Conservation (phyloP, 35 echinoderm and acorn worm species). For the Apostichopus californicus region DNA sequence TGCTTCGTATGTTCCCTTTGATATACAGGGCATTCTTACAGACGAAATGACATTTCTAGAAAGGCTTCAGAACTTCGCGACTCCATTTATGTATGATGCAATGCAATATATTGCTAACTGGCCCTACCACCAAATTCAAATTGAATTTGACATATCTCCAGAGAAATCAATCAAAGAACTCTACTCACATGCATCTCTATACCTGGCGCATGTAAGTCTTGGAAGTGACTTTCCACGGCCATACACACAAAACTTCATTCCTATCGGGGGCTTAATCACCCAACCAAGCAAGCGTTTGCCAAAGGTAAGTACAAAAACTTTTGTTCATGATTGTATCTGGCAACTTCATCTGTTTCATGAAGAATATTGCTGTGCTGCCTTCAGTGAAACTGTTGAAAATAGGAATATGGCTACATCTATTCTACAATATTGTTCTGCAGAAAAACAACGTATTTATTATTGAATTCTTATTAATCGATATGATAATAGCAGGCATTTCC, state of each 20-base stretch:
- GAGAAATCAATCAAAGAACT: slow-evolving; percentile 32
- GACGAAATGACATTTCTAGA: slow-evolving; percentile 55
- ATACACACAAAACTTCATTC: slow-evolving; percentile 40
- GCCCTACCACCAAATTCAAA: slow-evolving; percentile 4
- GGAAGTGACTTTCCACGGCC: slow-evolving; percentile 52
- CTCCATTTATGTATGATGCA: neutral
- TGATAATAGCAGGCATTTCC: too few species aligned
- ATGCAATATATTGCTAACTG: neutral
- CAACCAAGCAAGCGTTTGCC: slow-evolving; percentile 16
- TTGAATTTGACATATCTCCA: neutral
- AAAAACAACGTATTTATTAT: too few species aligned
- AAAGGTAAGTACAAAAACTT: neutral
- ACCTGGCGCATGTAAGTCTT: neutral
- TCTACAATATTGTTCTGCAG: too few species aligned
- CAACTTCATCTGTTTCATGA: too few species aligned
- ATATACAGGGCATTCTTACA: neutral
- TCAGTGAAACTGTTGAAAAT: too few species aligned
- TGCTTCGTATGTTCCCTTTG: slow-evolving; percentile 41
- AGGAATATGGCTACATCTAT: too few species aligned
- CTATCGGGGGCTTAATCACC: slow-evolving; percentile 42
- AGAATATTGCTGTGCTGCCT: too few species aligned
- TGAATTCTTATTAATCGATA: too few species aligned
- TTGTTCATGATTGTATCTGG: too few species aligned
- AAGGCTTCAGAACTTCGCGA: slow-evolving; percentile 26
- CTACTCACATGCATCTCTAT: slow-evolving; percentile 13